Percentiles rank a stretch among this genome's conserved stretches.
Conservation (phyloP, 2,888 invertebrate genomes). For the Coecobrya sp. region DNA sequence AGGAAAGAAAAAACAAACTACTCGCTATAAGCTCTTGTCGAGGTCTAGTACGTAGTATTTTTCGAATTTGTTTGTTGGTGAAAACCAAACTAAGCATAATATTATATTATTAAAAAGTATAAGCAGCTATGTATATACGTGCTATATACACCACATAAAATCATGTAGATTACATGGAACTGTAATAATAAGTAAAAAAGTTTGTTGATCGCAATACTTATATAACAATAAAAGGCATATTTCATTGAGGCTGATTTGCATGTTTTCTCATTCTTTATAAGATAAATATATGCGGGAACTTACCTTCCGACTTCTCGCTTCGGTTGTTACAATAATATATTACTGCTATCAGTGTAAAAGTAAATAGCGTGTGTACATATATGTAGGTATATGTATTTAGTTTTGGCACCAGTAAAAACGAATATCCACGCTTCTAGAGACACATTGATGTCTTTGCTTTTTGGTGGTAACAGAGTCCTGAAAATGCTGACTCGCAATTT, state of each 20-base stretch:
- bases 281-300: neutral
- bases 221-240: neutral
- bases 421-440: neutral
- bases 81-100: neutral
- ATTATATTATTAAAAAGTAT: neutral
- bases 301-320: conserved; percentile 26
- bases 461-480: neutral
- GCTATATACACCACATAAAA: neutral
- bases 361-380: too few species aligned
- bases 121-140: neutral
- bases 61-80: neutral
- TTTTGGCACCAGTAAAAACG: conserved; percentile 19
- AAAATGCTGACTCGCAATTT: conserved; percentile 24
- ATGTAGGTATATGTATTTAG: neutral
- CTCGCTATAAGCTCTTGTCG: neutral
- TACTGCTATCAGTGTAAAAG: neutral
- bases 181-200: conserved; percentile 32
- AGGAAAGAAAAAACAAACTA: neutral
- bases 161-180: neutral
- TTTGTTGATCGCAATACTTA: neutral
- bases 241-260: neutral
- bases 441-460: neutral
- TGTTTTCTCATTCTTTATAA: neutral
- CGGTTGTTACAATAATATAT: neutral
- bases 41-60: conserved; percentile 2